Evolutionary conservation across 1,140 invertebrate genomes (phyloP).

Genomic region (Trialeurodes vaporariorum): DNA sequence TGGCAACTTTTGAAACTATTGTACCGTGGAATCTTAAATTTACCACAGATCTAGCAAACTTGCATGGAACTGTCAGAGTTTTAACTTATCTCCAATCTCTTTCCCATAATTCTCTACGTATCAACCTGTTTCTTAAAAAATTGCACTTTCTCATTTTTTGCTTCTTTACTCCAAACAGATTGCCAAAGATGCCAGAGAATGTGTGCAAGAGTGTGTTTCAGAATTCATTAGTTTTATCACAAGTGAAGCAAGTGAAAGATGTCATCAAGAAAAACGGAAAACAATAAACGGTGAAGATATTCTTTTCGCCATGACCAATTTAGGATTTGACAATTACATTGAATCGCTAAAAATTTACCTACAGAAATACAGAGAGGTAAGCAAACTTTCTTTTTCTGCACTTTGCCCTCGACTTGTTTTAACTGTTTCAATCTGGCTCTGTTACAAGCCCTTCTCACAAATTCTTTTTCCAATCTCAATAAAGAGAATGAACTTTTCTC

Average conservation of each 20-base stretch:
- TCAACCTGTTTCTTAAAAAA: background rate
- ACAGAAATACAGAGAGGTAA: slow-evolving; percentile 90
- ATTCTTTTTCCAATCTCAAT: too few relatives aligned
- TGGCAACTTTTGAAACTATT: too few relatives aligned
- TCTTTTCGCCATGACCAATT: slow-evolving; percentile 87
- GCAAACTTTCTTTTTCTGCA: slow-evolving; percentile 24
- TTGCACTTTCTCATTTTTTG: background rate
- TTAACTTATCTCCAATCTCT: too few relatives aligned
- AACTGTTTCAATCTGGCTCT: too few relatives aligned
- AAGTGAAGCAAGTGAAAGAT: slow-evolving; percentile 92
- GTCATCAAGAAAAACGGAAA: slow-evolving; percentile 95
- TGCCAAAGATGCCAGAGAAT: slow-evolving; percentile 98
- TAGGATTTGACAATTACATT: slow-evolving; percentile 98
- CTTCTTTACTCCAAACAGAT: slow-evolving; percentile 60
- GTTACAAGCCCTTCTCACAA: too few relatives aligned
- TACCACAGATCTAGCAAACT: too few relatives aligned
- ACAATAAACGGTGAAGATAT: slow-evolving; percentile 99
- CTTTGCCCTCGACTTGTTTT: too few relatives aligned
- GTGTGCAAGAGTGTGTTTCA: slow-evolving; percentile 98
- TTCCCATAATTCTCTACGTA: too few relatives aligned
- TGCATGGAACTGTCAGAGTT: too few relatives aligned
- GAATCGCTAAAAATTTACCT: slow-evolving; percentile 93
- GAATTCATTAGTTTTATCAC: slow-evolving; percentile 99
- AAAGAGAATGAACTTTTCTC: too few relatives aligned
- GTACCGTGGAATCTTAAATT: too few relatives aligned